Percentiles rank a stretch among this genome's conserved stretches.
Evolutionary conservation across 2,797 vertebrate species (phyloP).

Genomic region (Cuculus canorus): DNA sequence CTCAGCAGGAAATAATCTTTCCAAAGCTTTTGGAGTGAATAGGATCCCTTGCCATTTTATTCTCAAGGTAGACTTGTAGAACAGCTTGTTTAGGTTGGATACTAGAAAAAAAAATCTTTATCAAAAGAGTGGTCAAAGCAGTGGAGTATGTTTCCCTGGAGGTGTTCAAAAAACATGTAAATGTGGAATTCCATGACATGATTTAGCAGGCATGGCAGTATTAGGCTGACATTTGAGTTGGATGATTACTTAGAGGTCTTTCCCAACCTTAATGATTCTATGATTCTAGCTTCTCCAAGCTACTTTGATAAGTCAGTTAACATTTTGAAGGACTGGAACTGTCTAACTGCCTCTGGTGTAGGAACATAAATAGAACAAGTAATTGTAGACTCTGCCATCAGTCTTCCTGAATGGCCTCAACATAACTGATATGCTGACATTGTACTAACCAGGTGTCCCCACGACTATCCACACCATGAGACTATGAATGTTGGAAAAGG

Average conservation of each 20-base stretch:
- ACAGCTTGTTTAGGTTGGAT: background rate
- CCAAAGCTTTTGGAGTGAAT: background rate
- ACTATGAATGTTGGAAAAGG: background rate
- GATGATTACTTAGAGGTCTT: too few species aligned
- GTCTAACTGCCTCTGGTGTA: background rate
- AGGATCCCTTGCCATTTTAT: background rate
- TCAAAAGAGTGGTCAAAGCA: too few species aligned
- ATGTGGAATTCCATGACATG: too few species aligned
- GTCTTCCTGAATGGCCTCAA: background rate
- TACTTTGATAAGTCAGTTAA: background rate
- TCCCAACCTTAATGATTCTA: too few species aligned
- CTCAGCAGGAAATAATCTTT: background rate
- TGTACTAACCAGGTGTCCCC: background rate
- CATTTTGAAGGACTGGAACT: background rate
- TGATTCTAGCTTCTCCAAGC: background rate
- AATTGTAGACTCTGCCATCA: background rate
- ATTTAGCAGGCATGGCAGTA: too few species aligned
- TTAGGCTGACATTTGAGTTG: too few species aligned
- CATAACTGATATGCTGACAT: background rate
- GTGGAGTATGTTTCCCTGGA: too few species aligned
- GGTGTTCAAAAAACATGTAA: too few species aligned
- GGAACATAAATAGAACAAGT: background rate
- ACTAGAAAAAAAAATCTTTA: too few species aligned
- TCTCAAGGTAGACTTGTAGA: background rate
- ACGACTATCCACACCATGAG: background rate